These are phyloP conservation scores for Rhynchophorus ferrugineus DNA, from an alignment of 1,140 invertebrate genomes.

Conservation along the genomic window DNA sequence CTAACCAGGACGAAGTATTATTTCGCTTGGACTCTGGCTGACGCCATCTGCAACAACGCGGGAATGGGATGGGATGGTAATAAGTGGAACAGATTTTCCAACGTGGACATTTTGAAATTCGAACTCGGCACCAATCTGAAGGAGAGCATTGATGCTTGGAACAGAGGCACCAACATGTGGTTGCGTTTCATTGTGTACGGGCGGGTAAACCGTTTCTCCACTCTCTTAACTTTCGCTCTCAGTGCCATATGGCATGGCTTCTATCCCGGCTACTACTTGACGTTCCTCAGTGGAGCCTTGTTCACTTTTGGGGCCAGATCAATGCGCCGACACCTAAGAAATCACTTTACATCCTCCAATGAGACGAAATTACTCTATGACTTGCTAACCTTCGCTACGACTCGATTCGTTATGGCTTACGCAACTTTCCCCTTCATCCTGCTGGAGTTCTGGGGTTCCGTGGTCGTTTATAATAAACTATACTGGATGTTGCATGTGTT, in stretches of 20 bases:
- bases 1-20: slow-evolving; percentile 89
- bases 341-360: slow-evolving; percentile 61
- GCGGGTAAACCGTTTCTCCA: slow-evolving; percentile 56
- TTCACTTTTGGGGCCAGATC: slow-evolving; percentile 77
- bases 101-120: slow-evolving; percentile 81
- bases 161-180: slow-evolving; percentile 87
- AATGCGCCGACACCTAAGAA: slow-evolving; percentile 58
- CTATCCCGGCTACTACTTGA: slow-evolving; percentile 95
- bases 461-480: slow-evolving; percentile 42
- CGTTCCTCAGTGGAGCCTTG: slow-evolving; percentile 81
- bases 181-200: slow-evolving; percentile 81
- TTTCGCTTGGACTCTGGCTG: slow-evolving; percentile 90
- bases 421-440: slow-evolving; percentile 82
- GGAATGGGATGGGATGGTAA: slow-evolving; percentile 88
- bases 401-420: slow-evolving; percentile 78
- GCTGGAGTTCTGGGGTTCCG: slow-evolving; percentile 58
- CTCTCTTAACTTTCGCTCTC: slow-evolving; percentile 72
- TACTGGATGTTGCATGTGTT: slow-evolving; percentile 46
- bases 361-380: slow-evolving; percentile 67
- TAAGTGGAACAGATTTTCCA: slow-evolving; percentile 86
- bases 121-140: slow-evolving; percentile 83
- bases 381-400: slow-evolving; percentile 64
- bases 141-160: slow-evolving; percentile 81
- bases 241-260: slow-evolving; percentile 97
- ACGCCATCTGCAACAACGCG: slow-evolving; percentile 89